Percentiles rank a stretch among this genome's conserved stretches.
Evolutionary conservation across 2,888 invertebrate species (phyloP).

Genomic region (Agriopis marginaria): DNA sequence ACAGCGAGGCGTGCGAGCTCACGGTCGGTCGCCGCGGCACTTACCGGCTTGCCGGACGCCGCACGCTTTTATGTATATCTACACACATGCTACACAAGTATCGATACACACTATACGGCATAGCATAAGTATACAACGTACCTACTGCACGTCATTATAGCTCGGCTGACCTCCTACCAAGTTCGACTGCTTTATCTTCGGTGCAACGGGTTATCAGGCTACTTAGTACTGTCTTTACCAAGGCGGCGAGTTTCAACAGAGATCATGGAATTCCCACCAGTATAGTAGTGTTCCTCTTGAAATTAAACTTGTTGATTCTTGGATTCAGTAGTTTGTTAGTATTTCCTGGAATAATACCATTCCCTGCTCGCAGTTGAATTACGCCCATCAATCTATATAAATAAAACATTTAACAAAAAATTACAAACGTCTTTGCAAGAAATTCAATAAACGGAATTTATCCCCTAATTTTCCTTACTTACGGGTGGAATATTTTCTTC

Average conservation of each 20-base stretch:
- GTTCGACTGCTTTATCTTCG: not conserved
- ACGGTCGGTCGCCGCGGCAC: constrained; percentile 68
- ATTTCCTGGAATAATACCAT: too few relatives aligned
- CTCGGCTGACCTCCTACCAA: constrained; percentile 9
- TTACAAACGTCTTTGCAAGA: too few relatives aligned
- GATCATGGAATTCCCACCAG: too few relatives aligned
- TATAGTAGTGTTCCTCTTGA: not conserved
- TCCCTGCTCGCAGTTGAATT: too few relatives aligned
- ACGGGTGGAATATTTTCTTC: too few relatives aligned
- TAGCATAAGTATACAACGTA: constrained; percentile 6
- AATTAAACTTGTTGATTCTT: too few relatives aligned
- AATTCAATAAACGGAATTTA: too few relatives aligned
- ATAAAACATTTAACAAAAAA: too few relatives aligned
- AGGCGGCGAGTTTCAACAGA: not conserved
- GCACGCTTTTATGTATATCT: constrained; percentile 57
- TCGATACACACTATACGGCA: constrained; percentile 14
- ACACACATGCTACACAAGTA: constrained; percentile 13
- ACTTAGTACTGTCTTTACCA: not conserved
- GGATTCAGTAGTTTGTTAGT: not conserved
- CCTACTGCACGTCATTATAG: constrained; percentile 8
- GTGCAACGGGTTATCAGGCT: not conserved
- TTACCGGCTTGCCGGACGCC: constrained; percentile 63
- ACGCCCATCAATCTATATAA: too few relatives aligned
- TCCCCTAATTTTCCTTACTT: too few relatives aligned
- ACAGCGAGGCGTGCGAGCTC: constrained; percentile 62